Percentiles rank a stretch among this genome's conserved stretches.
These are phyloP conservation scores for Ianthella basta DNA, from an alignment of 37 sponge, comb jelly and placozoan genomes.

Conservation along the genomic window DNA sequence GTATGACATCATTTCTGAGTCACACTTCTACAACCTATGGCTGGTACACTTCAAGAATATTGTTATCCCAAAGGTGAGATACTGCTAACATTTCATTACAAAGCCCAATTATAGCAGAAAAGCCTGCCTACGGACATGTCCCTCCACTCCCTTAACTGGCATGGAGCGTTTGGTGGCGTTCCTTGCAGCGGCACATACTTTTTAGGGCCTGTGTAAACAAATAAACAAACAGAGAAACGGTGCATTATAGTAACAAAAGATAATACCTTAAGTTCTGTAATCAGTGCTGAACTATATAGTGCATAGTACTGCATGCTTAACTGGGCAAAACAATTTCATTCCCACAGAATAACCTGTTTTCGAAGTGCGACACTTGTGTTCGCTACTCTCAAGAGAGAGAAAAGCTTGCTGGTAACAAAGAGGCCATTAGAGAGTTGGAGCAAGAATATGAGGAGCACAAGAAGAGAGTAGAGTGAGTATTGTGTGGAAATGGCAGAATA, in stretches of 20 bases:
- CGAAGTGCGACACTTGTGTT: conserved; percentile 58
- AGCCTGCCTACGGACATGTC: too few relatives aligned
- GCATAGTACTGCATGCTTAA: neutral
- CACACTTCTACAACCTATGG: conserved; percentile 56
- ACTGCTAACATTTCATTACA: too few relatives aligned
- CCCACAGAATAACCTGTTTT: conserved; percentile 49
- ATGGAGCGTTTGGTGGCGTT: too few relatives aligned
- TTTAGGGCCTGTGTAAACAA: too few relatives aligned
- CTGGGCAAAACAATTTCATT: neutral
- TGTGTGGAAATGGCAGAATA: too few relatives aligned
- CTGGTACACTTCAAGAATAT: conserved; percentile 25
- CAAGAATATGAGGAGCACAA: conserved; percentile 36
- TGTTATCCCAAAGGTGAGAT: conserved; percentile 59
- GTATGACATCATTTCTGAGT: conserved; percentile 10
- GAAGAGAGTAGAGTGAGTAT: conserved; percentile 50
- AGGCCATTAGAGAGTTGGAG: conserved; percentile 24
- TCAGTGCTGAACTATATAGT: too few relatives aligned
- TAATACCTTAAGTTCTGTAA: too few relatives aligned
- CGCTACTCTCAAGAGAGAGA: conserved; percentile 35
- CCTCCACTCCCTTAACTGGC: too few relatives aligned
- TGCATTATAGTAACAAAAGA: too few relatives aligned
- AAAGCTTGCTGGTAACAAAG: conserved; percentile 30
- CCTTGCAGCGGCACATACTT: too few relatives aligned
- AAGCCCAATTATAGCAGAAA: too few relatives aligned
- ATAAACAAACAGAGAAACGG: too few relatives aligned